Conservation (phyloP, 1,140 invertebrate species). For the Macrocentrus cingulum region DNA sequence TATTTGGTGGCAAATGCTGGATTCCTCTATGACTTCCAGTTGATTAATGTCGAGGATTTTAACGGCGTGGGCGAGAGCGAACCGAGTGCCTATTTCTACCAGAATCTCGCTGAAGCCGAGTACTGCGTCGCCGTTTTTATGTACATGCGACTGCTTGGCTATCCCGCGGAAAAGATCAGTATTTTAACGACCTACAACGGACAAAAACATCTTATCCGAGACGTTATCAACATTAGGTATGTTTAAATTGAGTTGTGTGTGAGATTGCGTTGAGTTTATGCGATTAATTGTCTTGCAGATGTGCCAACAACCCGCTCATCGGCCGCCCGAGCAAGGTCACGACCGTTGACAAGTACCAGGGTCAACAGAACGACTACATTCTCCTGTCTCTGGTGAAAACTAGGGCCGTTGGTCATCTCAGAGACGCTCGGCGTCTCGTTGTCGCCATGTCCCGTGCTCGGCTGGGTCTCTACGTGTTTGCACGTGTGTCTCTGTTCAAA, state of each 20-base stretch:
- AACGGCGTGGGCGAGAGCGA: constrained; percentile 97
- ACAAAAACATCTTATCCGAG: constrained; percentile 95
- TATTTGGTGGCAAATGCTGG: constrained; percentile 91
- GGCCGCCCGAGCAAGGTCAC: constrained; percentile 93
- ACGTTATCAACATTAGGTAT: constrained; percentile 83
- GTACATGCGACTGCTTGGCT: constrained; percentile 97
- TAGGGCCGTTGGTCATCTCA: constrained; percentile 91
- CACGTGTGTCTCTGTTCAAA: constrained; percentile 85
- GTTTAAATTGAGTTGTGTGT: constrained; percentile 1
- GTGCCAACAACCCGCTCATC: constrained; percentile 95
- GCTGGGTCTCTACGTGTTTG: constrained; percentile 97
- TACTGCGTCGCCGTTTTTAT: constrained; percentile 97
- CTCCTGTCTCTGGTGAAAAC: constrained; percentile 94
- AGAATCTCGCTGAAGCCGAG: constrained; percentile 98
- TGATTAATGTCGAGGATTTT: constrained; percentile 96
- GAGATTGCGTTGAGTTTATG: neutral
- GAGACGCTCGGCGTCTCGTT: constrained; percentile 93
- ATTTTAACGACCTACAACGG: constrained; percentile 99
- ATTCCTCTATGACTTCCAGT: constrained; percentile 90
- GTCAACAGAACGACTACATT: constrained; percentile 99
- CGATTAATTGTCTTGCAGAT: constrained; percentile 60
- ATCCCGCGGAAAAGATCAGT: constrained; percentile 96
- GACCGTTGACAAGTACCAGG: constrained; percentile 99
- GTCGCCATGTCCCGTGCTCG: constrained; percentile 97
- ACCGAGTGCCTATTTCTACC: constrained; percentile 97